These are phyloP conservation scores for Tipula unca DNA, from an alignment of 2,888 invertebrate genomes.

Conservation along the genomic window DNA sequence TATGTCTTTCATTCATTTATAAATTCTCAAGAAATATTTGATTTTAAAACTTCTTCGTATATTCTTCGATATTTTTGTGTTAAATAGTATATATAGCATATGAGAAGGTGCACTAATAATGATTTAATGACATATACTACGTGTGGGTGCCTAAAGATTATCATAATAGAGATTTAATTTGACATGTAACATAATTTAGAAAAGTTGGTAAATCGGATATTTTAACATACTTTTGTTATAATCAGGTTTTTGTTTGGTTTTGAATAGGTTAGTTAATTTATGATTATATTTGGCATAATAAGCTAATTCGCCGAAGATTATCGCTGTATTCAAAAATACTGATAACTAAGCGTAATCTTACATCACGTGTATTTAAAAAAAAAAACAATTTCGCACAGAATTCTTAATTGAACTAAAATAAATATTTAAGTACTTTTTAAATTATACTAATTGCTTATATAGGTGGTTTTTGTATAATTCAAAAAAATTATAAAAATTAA, in stretches of 20 bases:
- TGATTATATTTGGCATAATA: too few relatives aligned
- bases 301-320: too few relatives aligned
- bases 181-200: background rate
- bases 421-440: too few relatives aligned
- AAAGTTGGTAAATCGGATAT: background rate
- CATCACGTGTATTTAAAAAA: too few relatives aligned
- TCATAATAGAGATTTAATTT: background rate
- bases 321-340: too few relatives aligned
- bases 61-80: background rate
- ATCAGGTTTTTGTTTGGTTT: background rate
- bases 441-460: too few relatives aligned
- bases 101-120: background rate
- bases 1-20: background rate
- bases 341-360: too few relatives aligned
- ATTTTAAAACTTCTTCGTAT: background rate
- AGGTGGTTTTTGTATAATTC: too few relatives aligned
- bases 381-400: too few relatives aligned
- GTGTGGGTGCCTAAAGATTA: background rate
- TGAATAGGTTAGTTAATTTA: too few relatives aligned
- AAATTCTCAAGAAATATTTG: background rate
- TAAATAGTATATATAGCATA: background rate
- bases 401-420: too few relatives aligned
- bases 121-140: background rate
- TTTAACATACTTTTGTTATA: background rate
- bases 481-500: too few relatives aligned